These are phyloP conservation scores for Mimachlamys varia DNA, from an alignment of 2,888 invertebrate genomes.

Conservation along the genomic window DNA sequence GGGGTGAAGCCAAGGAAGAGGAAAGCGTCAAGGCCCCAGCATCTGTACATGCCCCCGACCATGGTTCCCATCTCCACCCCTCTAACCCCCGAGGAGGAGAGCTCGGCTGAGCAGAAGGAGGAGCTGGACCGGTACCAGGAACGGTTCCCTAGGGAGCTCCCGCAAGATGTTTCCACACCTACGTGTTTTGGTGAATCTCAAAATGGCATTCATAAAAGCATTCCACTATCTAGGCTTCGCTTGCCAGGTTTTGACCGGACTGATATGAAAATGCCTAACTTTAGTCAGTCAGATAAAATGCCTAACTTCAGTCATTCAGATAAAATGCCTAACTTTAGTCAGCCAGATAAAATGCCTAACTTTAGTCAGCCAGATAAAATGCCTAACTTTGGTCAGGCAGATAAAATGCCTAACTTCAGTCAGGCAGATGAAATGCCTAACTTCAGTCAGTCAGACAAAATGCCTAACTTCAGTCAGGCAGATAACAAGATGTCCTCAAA, in stretches of 20 bases:
- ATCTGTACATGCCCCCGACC: conserved; percentile 39
- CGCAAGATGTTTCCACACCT: not conserved
- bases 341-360: conserved; percentile 1
- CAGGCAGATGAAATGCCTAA: conserved; percentile 19
- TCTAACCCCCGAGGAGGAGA: conserved; percentile 36
- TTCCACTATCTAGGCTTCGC: not conserved
- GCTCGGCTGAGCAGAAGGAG: conserved; percentile 6
- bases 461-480: conserved; percentile 32
- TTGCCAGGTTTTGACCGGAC: not conserved
- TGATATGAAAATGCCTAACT: conserved; percentile 20
- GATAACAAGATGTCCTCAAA: not conserved
- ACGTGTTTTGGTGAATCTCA: not conserved
- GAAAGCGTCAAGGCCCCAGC: conserved; percentile 39
- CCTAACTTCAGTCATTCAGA: conserved; percentile 11
- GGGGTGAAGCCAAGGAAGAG: conserved; percentile 24
- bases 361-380: conserved; percentile 6
- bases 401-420: not conserved
- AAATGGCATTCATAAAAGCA: conserved; percentile 37
- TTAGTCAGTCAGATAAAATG: not conserved
- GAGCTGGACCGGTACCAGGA: not conserved
- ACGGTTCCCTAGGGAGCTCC: not conserved
- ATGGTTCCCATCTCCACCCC: conserved; percentile 19
- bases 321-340: conserved; percentile 25
- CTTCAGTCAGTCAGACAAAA: not conserved
- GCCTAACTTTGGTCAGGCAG: conserved; percentile 11